Evolutionary conservation across 2,797 vertebrate genomes (phyloP), one percentile per base, ranked within the genome.

Genomic region (Discoglossus pictus): DNA sequence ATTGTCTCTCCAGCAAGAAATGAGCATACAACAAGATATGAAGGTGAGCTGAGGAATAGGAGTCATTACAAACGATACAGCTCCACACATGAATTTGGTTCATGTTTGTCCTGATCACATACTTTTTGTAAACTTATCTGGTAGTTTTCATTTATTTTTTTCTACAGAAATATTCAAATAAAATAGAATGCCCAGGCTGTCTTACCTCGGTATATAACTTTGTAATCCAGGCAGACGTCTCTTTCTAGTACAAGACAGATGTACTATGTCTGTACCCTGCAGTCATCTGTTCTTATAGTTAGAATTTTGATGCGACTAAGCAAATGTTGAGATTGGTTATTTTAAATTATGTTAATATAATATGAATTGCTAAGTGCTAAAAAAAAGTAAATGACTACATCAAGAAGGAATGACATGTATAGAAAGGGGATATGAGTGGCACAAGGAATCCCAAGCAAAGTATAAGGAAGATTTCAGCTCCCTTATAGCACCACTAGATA

Each of bases 401-500:
- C n/a, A n/a, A n/a, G n/a, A n/a, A n/a, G n/a, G n/a, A n/a, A n/a
- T n/a, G n/a, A n/a, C n/a, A n/a, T n/a, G n/a, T n/a, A n/a, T n/a
- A n/a, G n/a, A n/a, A n/a, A n/a, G n/a, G n/a, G n/a, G n/a, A n/a
- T n/a, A n/a, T n/a, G n/a, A n/a, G n/a, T n/a, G n/a, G n/a, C n/a
- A n/a, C n/a, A n/a, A n/a, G n/a, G n/a, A n/a, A n/a, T n/a, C n/a
- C n/a, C n/a, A n/a, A n/a, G n/a, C n/a, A n/a, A n/a, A n/a, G n/a
- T n/a, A n/a, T n/a, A n/a, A n/a, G n/a, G 40, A 12, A 15, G 27
- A 38, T 55, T 36, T 46, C 18, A 58, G 10, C 38, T 31, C 46
- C 52, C 18, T 43, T 51, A 51, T 38, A 52, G 65, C 65, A 60
- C 55, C 65, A 50, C 17, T 18, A 48, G 7, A 10, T 51, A 55